phyloP scores from a whole-genome alignment of 2,888 invertebrate genomes.

The Cantharis lateralis region DNA sequence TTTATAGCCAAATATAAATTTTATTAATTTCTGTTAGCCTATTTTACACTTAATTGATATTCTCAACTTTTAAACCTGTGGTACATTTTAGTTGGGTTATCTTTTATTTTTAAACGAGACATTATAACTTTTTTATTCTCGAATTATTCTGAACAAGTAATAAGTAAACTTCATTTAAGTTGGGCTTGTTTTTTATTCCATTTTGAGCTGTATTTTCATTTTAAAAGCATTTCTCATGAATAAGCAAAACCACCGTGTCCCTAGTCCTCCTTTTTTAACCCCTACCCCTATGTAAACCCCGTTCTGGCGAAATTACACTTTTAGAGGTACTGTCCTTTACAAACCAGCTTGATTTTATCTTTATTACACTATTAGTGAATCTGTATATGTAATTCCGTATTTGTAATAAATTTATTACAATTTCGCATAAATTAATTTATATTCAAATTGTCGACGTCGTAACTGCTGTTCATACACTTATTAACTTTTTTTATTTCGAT shows the following conservation, averaged over 20 bases:
- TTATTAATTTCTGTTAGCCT: slow-evolving; percentile 40
- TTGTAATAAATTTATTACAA: slow-evolving; percentile 21
- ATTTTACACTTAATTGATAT: slow-evolving; percentile 32
- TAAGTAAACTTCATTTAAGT: slow-evolving; percentile 53
- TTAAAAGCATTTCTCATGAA: slow-evolving; percentile 55
- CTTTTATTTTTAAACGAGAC: slow-evolving; percentile 30
- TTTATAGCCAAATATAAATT: slow-evolving; percentile 40
- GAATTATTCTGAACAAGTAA: slow-evolving; percentile 50
- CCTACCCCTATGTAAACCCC: slow-evolving; percentile 47
- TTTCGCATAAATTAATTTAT: slow-evolving; percentile 20
- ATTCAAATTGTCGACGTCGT: neutral
- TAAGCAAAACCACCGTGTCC: slow-evolving; percentile 51
- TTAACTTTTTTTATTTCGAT: neutral
- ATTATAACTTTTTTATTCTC: slow-evolving; percentile 37
- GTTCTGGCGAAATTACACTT: slow-evolving; percentile 50
- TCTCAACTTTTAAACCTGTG: slow-evolving; percentile 24
- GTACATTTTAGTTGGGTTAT: slow-evolving; percentile 23
- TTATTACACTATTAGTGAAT: slow-evolving; percentile 42
- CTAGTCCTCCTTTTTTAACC: slow-evolving; percentile 37
- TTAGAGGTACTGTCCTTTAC: slow-evolving; percentile 43
- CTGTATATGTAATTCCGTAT: slow-evolving; percentile 20
- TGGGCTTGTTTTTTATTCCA: slow-evolving; percentile 51
- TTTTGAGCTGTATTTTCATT: slow-evolving; percentile 53
- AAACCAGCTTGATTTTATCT: slow-evolving; percentile 47
- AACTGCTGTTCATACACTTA: neutral